Evolutionary conservation across 1,140 invertebrate genomes (phyloP).

Genomic region (Polypedilum pembai): DNA sequence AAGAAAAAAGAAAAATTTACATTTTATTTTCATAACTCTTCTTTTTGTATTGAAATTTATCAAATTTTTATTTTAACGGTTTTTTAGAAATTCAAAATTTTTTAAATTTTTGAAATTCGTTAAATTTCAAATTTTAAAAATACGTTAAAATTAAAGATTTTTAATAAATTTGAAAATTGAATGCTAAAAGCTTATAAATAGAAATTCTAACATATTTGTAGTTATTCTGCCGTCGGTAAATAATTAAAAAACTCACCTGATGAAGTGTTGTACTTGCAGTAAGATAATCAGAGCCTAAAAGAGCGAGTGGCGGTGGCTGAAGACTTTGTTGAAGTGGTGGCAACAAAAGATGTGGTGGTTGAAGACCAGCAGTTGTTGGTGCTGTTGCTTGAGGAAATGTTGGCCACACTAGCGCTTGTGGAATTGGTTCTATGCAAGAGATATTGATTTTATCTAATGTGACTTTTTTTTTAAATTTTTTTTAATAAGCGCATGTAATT

Average conservation of each 20-base stretch:
- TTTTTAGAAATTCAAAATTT: no score
- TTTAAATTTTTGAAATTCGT: background rate
- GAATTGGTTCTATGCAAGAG: conserved; percentile 56
- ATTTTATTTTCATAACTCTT: background rate
- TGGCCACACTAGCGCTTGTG: conserved; percentile 58
- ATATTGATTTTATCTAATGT: conserved; percentile 29
- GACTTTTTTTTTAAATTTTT: conserved; percentile 10
- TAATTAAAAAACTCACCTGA: conserved; percentile 25
- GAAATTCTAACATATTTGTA: no score
- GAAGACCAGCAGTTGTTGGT: conserved; percentile 39
- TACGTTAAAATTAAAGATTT: background rate
- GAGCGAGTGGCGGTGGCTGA: conserved; percentile 50
- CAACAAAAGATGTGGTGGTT: conserved; percentile 42
- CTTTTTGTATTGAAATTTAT: no score
- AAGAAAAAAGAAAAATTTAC: background rate
- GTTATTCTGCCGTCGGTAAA: background rate
- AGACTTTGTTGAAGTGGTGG: conserved; percentile 34
- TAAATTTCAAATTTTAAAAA: background rate
- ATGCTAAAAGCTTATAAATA: no score
- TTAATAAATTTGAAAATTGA: background rate
- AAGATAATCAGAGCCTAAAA: conserved; percentile 48
- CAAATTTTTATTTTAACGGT: no score
- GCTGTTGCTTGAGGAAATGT: conserved; percentile 24
- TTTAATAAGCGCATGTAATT: conserved; percentile 20
- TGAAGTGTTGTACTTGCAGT: conserved; percentile 43